Evolutionary conservation across 1,140 invertebrate genomes (phyloP), one percentile per base, ranked within the genome.

Genomic region (Penaeus japonicus): DNA sequence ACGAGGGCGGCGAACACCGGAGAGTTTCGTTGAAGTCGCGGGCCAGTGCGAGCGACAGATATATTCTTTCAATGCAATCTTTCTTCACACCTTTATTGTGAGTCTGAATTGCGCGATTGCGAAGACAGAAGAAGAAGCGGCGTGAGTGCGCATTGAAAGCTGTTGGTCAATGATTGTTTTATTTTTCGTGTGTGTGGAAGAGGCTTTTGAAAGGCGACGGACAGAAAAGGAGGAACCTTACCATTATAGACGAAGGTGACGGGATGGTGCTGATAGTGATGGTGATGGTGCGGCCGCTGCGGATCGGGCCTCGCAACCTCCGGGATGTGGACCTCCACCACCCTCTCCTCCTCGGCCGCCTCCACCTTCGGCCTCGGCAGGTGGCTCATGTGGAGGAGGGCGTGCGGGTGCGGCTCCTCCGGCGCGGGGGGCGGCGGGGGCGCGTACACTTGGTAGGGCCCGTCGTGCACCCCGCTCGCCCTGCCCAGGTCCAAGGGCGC

Each of bases 231-330:
- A 12, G 4, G 35, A 2, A 20, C 59, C 84, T 85, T 57, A 85
- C 84, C 84, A 54, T 78, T 78, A 75, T 85, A 85, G 27, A 85
- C 55, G 73, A 85, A 75, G 39, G 84, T 85, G 27, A 85, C 84
- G 30, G 84, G 84, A 22, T 77, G 84, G 73, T 85, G 73, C 32
- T 77, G 53, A 73, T 85, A 53, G 22, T 75, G 70, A 54, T 77
- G 84, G 30, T 77, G 84, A 20, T 65, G 84, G 20, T 65, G 62
- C n/a, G 70, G 82, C 12, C 82, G 62, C 24, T 85, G 84, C 54
- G 84, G 84, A 73, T 85, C 84, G 3, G 84, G 84, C 22, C 84
- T 78, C 1, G 73, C 55, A 27, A 85, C 84, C 75, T 85, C 84
- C 4, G 84, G 84, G 17, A 85, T 85, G 65, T 85, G 84, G 24